Evolutionary conservation across 2,797 vertebrate species (phyloP), one percentile per base, ranked within the genome.

Genomic region (Neoniphon sammara): DNA sequence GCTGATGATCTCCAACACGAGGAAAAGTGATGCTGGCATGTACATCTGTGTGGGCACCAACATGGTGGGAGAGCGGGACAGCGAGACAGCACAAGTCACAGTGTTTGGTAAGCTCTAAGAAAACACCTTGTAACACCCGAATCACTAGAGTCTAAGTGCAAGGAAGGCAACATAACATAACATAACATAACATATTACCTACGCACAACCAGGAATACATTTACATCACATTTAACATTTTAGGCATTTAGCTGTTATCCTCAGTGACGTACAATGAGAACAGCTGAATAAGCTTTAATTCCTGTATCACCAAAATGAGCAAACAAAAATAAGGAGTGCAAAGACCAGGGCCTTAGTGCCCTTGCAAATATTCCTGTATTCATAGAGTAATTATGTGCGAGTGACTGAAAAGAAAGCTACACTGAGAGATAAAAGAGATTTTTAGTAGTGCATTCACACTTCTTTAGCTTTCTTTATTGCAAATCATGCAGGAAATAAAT

Each of bases 21-120:
- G 94, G 46, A 98, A 98, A 87, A 96, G 94, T 0, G 98, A 99
- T 25, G 97, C 97, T 0, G 98, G 97, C 50, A 99, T 98, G 95
- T 99, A 98, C 69, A 95, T 96, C 21, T 99, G 98, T 76, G 98
- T 99, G 50, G 98, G 97, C 4, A 97, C 96, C 84, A 99, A 99
- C 85, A 99, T 99, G 96, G 98, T 99, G 49, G 98, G 98, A 44
- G 98, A 99, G 82, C 90, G 97, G 44, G 97, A 99, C 92, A 99
- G 98, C 0, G 98, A 99, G 71, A 97, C 98, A 0, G 98, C 98
- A 62, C 97, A 99, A 85, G 94, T 99, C 70, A 99, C 98, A 5
- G 97, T 99, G 76, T 99, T 99, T 70, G 98, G 98, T 99, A 94
- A 94, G 91, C 1, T 36, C 50, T 2, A 3, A 20, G 20, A 23